Percentiles rank a stretch among this genome's conserved stretches.
phyloP scores from a whole-genome alignment of 2,113 vertebrate species.

The Diglossa brunneiventris region DNA sequence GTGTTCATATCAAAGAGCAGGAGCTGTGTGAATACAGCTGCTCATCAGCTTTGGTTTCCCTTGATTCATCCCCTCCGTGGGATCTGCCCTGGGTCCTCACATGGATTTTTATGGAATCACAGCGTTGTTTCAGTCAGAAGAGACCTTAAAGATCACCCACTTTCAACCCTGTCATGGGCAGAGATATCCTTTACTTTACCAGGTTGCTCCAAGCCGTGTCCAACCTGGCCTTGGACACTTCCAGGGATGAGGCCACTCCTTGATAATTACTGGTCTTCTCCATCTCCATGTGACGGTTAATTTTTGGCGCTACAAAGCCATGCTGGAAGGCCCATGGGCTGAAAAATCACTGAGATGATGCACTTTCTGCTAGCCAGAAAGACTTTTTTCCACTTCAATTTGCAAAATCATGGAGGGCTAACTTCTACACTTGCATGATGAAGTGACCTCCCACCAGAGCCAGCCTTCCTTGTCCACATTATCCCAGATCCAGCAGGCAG shows the following conservation, averaged over 20 bases:
- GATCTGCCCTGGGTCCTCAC: neutral
- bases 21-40: neutral
- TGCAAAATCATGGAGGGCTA: fast-evolving
- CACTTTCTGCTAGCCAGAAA: neutral
- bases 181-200: fast-evolving
- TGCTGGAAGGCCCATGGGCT: neutral
- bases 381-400: neutral
- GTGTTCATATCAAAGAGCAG: neutral
- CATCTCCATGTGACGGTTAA: fast-evolving
- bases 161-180: fast-evolving
- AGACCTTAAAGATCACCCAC: neutral
- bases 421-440: neutral
- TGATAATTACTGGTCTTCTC: neutral
- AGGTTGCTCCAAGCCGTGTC: fast-evolving
- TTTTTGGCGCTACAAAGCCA: neutral
- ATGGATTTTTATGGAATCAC: neutral
- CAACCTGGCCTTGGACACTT: neutral
- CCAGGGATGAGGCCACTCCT: neutral
- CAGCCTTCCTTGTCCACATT: neutral
- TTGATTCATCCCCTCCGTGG: neutral
- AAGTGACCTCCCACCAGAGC: neutral
- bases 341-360: fast-evolving
- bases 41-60: neutral
- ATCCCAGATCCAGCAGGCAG: neutral
- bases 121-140: neutral